Conservation (phyloP, 2,797 vertebrate species). For the Hylomyscus alleni region DNA sequence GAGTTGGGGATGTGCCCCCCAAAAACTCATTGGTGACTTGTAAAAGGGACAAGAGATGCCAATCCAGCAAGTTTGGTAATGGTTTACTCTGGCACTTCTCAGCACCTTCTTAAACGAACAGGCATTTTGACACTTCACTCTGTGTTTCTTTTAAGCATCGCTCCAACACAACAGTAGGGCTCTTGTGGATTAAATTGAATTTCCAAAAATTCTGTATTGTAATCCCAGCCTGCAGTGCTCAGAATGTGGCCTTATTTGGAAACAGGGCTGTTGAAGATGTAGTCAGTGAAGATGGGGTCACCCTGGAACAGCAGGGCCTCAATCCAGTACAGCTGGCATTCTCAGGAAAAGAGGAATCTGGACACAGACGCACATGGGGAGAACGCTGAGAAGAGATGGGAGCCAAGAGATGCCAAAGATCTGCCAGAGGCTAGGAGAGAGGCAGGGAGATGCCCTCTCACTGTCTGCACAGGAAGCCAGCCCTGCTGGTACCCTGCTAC, state of each 20-base stretch:
- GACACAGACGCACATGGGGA: neutral
- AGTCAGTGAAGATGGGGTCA: neutral
- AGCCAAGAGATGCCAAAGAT: neutral
- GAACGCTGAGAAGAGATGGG: neutral
- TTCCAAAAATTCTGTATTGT: neutral
- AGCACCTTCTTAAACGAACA: neutral
- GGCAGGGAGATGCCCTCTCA: neutral
- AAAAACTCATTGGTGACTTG: neutral
- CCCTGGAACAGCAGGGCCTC: neutral
- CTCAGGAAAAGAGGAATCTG: neutral
- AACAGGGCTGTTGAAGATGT: neutral
- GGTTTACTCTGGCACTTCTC: neutral
- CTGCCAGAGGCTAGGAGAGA: neutral
- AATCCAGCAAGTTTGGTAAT: neutral
- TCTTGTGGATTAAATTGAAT: neutral
- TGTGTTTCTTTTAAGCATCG: neutral
- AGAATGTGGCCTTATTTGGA: neutral
- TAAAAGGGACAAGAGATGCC: neutral
- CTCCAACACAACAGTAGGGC: neutral
- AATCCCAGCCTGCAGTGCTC: neutral
- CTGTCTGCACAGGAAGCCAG: neutral
- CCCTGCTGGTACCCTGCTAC: neutral
- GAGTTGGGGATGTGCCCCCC: neutral
- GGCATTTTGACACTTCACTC: neutral
- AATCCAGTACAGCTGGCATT: neutral